Conservation (phyloP, 2,797 vertebrate species). For the Philypnodon macrostomus region DNA sequence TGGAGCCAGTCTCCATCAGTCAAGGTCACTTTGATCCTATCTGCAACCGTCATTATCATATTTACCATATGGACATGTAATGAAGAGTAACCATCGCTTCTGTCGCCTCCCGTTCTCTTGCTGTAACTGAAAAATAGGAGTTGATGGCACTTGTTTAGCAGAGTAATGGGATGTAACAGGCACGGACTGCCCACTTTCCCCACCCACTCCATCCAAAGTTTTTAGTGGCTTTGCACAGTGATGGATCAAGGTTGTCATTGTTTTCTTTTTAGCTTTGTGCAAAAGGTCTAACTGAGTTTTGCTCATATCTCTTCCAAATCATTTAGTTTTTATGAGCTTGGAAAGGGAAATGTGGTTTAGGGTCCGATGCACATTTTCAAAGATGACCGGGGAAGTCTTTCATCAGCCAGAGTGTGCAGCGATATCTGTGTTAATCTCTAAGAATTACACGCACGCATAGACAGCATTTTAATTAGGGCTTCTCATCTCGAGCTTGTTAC, state of each 20-base stretch:
- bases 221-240: conserved; percentile 42
- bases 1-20: conserved; percentile 55
- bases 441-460: conserved; percentile 52
- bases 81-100: conserved; percentile 63
- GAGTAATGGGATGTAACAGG: conserved; percentile 64
- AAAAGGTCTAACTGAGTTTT: conserved; percentile 41
- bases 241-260: conserved; percentile 62
- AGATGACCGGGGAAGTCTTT: conserved; percentile 53
- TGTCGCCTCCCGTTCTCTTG: conserved; percentile 48
- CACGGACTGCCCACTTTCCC: conserved; percentile 42
- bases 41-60: conserved; percentile 58
- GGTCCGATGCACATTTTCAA: conserved; percentile 54
- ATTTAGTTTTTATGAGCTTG: conserved; percentile 48
- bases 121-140: conserved; percentile 51
- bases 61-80: conserved; percentile 65
- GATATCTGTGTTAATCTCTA: conserved; percentile 46
- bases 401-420: conserved; percentile 38
- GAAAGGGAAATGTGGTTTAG: conserved; percentile 47
- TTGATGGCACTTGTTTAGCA: conserved; percentile 65
- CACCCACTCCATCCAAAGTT: conserved; percentile 45
- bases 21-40: conserved; percentile 65
- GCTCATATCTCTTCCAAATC: conserved; percentile 41
- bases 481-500: conserved; percentile 44
- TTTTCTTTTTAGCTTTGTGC: conserved; percentile 48
- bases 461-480: conserved; percentile 57